Conservation (phyloP, 2,888 invertebrate genomes). For the Drosophila kanekoi region DNA sequence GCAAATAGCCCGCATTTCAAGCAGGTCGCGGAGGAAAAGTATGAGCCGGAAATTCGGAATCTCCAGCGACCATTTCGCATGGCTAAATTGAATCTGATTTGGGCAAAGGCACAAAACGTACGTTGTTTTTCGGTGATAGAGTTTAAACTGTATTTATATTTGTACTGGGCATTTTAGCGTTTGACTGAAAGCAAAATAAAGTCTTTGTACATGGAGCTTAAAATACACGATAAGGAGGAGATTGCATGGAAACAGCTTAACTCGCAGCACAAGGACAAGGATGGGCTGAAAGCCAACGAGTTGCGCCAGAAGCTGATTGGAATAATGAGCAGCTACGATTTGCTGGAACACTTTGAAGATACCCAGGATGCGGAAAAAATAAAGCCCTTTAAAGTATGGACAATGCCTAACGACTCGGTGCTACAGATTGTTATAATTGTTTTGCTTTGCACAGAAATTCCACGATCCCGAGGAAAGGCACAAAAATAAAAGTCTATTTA, state of each 20-base stretch:
- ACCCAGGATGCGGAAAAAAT: slow-evolving; percentile 86
- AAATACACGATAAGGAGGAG: slow-evolving; percentile 97
- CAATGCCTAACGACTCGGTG: background rate
- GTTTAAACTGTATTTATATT: slow-evolving; percentile 35
- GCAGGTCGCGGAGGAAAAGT: slow-evolving; percentile 78
- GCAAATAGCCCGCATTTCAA: slow-evolving; percentile 74
- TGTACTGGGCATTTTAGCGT: slow-evolving; percentile 85
- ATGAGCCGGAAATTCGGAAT: slow-evolving; percentile 88
- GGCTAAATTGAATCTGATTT: slow-evolving; percentile 94
- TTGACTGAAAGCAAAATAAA: slow-evolving; percentile 93
- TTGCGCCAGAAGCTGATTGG: slow-evolving; percentile 92
- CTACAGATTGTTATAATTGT: slow-evolving; percentile 10
- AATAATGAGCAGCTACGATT: slow-evolving; percentile 92
- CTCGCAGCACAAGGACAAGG: slow-evolving; percentile 93
- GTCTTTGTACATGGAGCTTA: slow-evolving; percentile 94
- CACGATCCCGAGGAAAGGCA: slow-evolving; percentile 86
- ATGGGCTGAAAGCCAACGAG: slow-evolving; percentile 93
- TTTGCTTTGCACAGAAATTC: slow-evolving; percentile 77
- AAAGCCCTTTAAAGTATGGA: slow-evolving; percentile 79
- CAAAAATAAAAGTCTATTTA: slow-evolving; percentile 91
- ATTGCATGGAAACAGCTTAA: slow-evolving; percentile 92
- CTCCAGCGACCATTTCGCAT: slow-evolving; percentile 94
- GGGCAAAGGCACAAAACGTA: slow-evolving; percentile 96
- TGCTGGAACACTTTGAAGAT: slow-evolving; percentile 92
- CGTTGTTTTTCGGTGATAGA: slow-evolving; percentile 59